Evolutionary conservation across 2,888 invertebrate genomes (phyloP).

Genomic region (Tenthredo distinguenda): DNA sequence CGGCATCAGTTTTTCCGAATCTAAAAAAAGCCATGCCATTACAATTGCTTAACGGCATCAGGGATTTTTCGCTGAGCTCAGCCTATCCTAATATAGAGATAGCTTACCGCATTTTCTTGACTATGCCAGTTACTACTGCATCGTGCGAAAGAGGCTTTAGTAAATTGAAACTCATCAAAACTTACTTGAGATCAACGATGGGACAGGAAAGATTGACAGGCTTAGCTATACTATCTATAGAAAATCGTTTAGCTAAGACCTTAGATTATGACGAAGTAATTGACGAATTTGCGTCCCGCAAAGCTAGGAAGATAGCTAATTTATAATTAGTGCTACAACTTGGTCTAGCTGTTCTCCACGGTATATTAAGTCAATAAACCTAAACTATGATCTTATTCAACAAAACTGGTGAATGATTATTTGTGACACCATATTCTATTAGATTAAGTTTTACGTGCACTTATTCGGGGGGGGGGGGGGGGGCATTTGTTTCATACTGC

Average conservation of each 20-base stretch:
- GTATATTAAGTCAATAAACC: too few species aligned
- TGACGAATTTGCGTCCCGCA: background rate
- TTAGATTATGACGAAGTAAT: constrained; percentile 45
- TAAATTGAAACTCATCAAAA: constrained; percentile 50
- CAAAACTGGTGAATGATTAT: too few species aligned
- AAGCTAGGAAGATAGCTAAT: too few species aligned
- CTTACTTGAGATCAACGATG: constrained; percentile 49
- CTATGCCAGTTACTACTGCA: constrained; percentile 25
- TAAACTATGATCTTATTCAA: too few species aligned
- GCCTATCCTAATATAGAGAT: constrained; percentile 19
- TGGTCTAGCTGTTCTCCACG: too few species aligned
- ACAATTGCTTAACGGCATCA: constrained; percentile 33
- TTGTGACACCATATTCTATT: too few species aligned
- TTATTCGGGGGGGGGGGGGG: too few species aligned
- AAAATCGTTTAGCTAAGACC: constrained; percentile 55
- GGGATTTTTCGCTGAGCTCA: constrained; percentile 20
- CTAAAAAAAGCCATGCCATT: background rate
- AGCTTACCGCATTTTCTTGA: constrained; percentile 24
- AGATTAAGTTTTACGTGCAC: too few species aligned
- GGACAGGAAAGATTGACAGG: constrained; percentile 43
- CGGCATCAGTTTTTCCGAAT: constrained; percentile 21
- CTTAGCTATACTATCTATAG: background rate
- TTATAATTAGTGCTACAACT: too few species aligned
- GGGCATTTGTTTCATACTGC: too few species aligned
- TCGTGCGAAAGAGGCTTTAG: constrained; percentile 37